A percentile compares a stretch with the other conserved stretches of the same genome.
Conservation (phyloP, 2,888 invertebrate species). For the Cactoblastis cactorum region DNA sequence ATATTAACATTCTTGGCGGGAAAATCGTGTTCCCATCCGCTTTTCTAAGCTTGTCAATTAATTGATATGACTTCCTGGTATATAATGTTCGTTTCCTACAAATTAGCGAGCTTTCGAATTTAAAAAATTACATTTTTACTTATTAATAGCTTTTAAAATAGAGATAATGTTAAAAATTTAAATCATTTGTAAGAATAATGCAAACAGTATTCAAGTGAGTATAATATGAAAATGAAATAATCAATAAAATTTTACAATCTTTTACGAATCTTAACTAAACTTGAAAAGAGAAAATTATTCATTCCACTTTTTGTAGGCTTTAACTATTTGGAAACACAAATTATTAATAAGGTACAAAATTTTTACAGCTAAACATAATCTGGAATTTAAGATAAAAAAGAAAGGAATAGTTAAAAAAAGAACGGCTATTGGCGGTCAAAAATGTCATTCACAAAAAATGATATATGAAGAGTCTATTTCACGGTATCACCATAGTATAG, state of each 20-base stretch:
- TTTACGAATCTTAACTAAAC: too few relatives aligned
- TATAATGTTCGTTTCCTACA: not conserved
- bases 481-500: slow-evolving; percentile 29
- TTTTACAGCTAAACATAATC: too few relatives aligned
- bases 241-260: too few relatives aligned
- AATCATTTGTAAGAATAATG: too few relatives aligned
- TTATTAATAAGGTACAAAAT: too few relatives aligned
- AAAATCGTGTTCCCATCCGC: slow-evolving; percentile 24
- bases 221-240: too few relatives aligned
- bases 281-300: too few relatives aligned
- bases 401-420: not conserved
- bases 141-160: too few relatives aligned
- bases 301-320: too few relatives aligned
- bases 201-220: too few relatives aligned
- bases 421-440: slow-evolving; percentile 2
- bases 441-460: slow-evolving; percentile 20
- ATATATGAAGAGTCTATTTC: slow-evolving; percentile 27
- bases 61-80: slow-evolving; percentile 8
- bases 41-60: slow-evolving; percentile 9
- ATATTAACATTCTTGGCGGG: slow-evolving; percentile 31
- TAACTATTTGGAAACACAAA: too few relatives aligned
- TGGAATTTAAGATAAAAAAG: not conserved
- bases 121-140: not conserved
- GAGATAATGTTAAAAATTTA: too few relatives aligned
- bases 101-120: not conserved